Percentiles rank a stretch among this genome's conserved stretches.
Evolutionary conservation across 2,113 vertebrate species (phyloP).

Genomic region (Carassius gibelio): DNA sequence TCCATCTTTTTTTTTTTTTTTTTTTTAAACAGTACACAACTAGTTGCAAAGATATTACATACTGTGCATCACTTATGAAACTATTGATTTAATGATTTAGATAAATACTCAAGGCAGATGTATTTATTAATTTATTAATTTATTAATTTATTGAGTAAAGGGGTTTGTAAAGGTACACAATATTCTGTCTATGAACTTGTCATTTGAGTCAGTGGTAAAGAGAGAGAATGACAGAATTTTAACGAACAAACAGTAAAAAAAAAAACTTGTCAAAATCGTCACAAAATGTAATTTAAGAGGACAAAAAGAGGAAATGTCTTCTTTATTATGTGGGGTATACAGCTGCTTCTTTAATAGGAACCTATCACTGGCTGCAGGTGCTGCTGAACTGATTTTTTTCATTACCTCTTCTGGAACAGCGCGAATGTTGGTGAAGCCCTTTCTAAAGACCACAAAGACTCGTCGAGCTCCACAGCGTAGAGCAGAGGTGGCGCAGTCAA

Average conservation of each 20-base stretch:
- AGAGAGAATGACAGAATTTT: background rate
- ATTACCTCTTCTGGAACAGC: conserved; percentile 91
- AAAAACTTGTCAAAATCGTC: background rate
- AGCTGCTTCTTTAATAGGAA: conserved; percentile 34
- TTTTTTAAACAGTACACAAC: too few species aligned
- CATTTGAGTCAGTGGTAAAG: background rate
- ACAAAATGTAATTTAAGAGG: conserved; percentile 1
- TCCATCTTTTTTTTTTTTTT: background rate
- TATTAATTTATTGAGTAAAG: background rate
- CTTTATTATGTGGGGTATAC: conserved; percentile 1
- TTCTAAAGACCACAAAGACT: conserved; percentile 89
- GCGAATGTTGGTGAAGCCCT: conserved; percentile 90
- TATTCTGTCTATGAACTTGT: background rate
- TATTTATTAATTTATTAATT: too few species aligned
- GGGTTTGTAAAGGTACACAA: background rate
- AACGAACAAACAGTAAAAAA: background rate
- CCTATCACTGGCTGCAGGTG: conserved; percentile 31
- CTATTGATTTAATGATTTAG: too few species aligned
- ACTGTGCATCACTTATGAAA: too few species aligned
- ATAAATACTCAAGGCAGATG: background rate
- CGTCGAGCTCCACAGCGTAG: conserved; percentile 91
- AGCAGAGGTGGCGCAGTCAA: conserved; percentile 97
- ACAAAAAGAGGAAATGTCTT: conserved; percentile 23
- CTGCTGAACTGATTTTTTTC: conserved; percentile 51
- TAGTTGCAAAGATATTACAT: too few species aligned